Evolutionary conservation across 2,888 invertebrate genomes (phyloP), one percentile per base, ranked within the genome.

Genomic region (Cyaniris semiargus): DNA sequence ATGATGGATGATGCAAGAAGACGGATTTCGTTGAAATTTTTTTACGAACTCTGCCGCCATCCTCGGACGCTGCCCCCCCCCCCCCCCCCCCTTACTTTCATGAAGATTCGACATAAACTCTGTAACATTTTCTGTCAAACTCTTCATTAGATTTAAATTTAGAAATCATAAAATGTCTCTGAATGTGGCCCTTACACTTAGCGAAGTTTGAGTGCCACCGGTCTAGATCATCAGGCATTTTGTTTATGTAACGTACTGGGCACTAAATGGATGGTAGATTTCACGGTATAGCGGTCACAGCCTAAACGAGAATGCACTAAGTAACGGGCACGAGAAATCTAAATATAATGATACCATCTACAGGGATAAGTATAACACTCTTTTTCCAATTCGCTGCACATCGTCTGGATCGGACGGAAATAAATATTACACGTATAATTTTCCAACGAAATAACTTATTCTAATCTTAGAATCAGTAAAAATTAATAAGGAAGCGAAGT

Each of bases 221-320:
- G 78, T 71, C 78, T 77, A 79, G 79, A 80, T 79, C 80, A 80
- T 81, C 79, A 79, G 80, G 74, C 76, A 80, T 80, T 81, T 80
- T 81, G 80, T 81, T 79, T 82, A 79, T 77, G 77, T 79, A 79
- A 76, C 76, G 79, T 79, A 80, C 79, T 75, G 75, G 79, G 79
- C 80, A 78, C 78, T 70, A 78, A 76, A 72, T 71, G 80, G 79
- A 80, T 81, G 78, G 76, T 76, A 80, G 78, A 81, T 81, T 79
- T 79, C 78, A 80, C 78, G 77, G 74, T 78, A 77, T 78, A 81
- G 80, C 82, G 78, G 80, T 79, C 78, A 71, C 75, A 66, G 78
- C 79, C 79, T 76, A 82, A 81, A 81, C 81, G 77, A 78, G 79
- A 81, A 79, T 80, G 77, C 76, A 72, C 72, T 77, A 71, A 79